A percentile compares a stretch with the other conserved stretches of the same genome.
phyloP scores from a whole-genome alignment of 2,888 invertebrate genomes.

The Leucania comma region DNA sequence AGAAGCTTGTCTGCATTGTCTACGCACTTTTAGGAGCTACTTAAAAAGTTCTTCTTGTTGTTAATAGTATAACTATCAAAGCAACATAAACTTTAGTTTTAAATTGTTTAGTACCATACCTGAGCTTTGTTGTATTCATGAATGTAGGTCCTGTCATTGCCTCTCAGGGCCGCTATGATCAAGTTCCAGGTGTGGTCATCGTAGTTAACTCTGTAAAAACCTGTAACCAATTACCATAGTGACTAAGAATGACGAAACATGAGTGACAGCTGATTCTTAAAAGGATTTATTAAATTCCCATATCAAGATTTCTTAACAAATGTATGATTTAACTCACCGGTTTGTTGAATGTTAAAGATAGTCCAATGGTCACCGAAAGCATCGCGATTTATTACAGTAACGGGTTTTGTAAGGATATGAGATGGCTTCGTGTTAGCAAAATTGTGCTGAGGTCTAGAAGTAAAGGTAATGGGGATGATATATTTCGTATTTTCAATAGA shows the following conservation, averaged over 20 bases:
- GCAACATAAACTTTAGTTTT: background rate
- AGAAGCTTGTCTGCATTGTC: background rate
- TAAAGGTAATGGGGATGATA: constrained; percentile 84
- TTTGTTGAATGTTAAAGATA: constrained; percentile 91
- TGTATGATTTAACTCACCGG: constrained; percentile 80
- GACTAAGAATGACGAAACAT: background rate
- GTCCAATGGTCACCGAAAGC: constrained; percentile 86
- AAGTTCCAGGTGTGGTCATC: constrained; percentile 90
- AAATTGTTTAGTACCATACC: constrained; percentile 73
- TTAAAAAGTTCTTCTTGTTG: background rate
- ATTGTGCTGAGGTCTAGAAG: constrained; percentile 79
- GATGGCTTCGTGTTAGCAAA: constrained; percentile 85
- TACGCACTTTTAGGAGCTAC: background rate
- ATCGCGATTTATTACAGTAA: constrained; percentile 77
- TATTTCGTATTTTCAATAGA: constrained; percentile 76
- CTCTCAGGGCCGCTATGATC: constrained; percentile 83
- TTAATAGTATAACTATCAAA: background rate
- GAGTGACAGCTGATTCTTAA: background rate
- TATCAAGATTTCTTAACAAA: background rate
- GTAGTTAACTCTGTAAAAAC: constrained; percentile 93
- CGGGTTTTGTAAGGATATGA: constrained; percentile 76
- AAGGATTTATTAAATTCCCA: too few relatives aligned
- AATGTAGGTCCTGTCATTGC: constrained; percentile 80
- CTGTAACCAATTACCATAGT: constrained; percentile 72
- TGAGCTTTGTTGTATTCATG: constrained; percentile 94